Conservation (phyloP, 2,797 vertebrate species). For the Sus cebifrons region DNA sequence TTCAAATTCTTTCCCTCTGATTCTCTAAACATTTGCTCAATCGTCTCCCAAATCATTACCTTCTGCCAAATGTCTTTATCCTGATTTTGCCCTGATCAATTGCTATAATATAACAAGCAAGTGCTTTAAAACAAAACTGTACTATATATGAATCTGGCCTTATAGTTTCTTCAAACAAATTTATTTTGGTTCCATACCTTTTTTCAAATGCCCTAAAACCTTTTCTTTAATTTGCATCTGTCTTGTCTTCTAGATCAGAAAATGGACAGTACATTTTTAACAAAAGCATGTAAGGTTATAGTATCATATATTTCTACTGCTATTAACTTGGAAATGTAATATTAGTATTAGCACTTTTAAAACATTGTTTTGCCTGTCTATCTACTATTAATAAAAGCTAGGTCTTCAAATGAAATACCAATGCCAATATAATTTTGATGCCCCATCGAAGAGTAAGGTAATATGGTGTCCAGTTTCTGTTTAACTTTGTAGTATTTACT, state of each 20-base stretch:
- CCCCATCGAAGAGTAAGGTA: background rate
- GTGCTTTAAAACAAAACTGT: conserved; percentile 67
- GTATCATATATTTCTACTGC: background rate
- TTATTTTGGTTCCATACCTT: background rate
- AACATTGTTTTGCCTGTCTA: background rate
- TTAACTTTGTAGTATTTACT: background rate
- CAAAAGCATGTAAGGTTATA: background rate
- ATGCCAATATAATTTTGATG: background rate
- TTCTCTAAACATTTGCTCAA: conserved; percentile 63
- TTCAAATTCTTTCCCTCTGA: conserved; percentile 60
- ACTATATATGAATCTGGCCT: conserved; percentile 10
- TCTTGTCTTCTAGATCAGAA: background rate
- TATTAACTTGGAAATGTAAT: background rate
- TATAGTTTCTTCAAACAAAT: conserved; percentile 66
- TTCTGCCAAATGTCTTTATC: conserved; percentile 30
- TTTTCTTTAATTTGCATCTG: background rate
- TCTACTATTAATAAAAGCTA: background rate
- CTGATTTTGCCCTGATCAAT: background rate
- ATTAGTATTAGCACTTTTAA: background rate
- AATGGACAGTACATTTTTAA: background rate
- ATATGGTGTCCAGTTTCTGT: background rate
- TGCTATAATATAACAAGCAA: conserved; percentile 56
- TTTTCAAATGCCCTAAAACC: background rate
- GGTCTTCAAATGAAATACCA: background rate
- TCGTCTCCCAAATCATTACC: background rate